Percentiles rank a stretch among this genome's conserved stretches.
These are phyloP conservation scores for Prunella fulvescens DNA, from an alignment of 2,113 vertebrate species.

Conservation along the genomic window DNA sequence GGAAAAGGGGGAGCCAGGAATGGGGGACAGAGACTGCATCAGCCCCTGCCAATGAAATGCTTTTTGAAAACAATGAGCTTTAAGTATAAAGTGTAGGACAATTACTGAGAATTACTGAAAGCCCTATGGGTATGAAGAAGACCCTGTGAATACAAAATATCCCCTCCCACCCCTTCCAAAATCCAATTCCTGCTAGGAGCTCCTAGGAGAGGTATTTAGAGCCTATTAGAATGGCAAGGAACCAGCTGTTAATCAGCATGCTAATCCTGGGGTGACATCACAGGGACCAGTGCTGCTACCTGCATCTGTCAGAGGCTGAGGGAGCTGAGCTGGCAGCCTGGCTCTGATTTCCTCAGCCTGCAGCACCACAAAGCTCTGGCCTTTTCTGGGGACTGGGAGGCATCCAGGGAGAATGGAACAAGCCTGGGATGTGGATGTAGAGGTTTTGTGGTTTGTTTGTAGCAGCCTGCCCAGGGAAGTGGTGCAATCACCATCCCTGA, in stretches of 20 bases:
- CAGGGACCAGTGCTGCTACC: not conserved
- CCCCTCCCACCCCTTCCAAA: not conserved
- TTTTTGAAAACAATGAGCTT: slow-evolving; percentile 25
- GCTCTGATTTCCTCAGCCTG: not conserved
- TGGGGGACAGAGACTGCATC: not conserved
- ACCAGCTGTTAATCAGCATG: slow-evolving; percentile 49
- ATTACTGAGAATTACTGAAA: slow-evolving; percentile 42
- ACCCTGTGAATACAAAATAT: slow-evolving; percentile 24
- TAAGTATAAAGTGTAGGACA: slow-evolving; percentile 19
- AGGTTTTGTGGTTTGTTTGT: not conserved
- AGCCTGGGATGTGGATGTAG: not conserved
- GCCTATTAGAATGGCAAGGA: slow-evolving; percentile 46
- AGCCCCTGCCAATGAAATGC: not conserved
- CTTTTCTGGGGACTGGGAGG: not conserved
- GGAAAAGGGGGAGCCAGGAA: not conserved
- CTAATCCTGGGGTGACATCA: slow-evolving; percentile 39
- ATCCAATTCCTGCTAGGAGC: slow-evolving; percentile 24
- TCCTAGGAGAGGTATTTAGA: slow-evolving; percentile 56
- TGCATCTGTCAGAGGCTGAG: not conserved
- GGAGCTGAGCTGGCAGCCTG: slow-evolving; percentile 22
- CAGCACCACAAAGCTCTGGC: not conserved
- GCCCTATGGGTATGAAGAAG: not conserved
- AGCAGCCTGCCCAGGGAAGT: not conserved
- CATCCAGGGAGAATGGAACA: not conserved
- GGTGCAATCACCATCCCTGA: not conserved